These are phyloP conservation scores for Apus apus DNA, from an alignment of 2,113 vertebrate species.

Conservation along the genomic window DNA sequence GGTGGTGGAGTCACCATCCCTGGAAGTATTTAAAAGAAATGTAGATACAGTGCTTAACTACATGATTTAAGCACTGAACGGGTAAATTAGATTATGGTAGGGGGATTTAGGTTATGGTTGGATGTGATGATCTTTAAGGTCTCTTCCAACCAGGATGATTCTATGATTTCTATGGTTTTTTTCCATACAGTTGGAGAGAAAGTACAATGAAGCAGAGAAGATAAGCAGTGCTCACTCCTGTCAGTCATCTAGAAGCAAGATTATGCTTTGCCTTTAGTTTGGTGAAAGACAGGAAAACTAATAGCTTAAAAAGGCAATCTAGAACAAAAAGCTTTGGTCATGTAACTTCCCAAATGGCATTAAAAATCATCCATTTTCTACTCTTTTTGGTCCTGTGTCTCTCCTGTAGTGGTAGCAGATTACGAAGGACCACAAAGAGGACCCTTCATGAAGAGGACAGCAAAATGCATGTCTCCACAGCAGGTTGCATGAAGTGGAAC, in stretches of 20 bases:
- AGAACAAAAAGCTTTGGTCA: not conserved
- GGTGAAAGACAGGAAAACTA: not conserved
- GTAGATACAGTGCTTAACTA: no score
- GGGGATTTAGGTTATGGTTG: no score
- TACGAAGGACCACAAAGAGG: not conserved
- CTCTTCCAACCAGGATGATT: no score
- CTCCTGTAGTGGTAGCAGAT: not conserved
- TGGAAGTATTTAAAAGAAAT: no score
- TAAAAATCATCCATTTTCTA: not conserved
- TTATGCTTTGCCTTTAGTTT: not conserved
- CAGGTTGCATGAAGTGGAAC: not conserved
- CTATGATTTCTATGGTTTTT: not conserved
- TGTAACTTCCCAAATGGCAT: not conserved
- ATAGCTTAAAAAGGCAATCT: not conserved
- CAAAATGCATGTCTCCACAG: not conserved
- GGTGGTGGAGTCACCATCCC: no score
- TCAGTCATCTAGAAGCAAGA: not conserved
- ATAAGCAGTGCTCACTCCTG: not conserved
- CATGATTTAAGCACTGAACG: no score
- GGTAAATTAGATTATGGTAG: no score
- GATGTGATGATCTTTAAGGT: no score
- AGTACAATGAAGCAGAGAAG: not conserved
- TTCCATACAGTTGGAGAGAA: not conserved
- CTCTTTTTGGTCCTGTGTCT: not conserved
- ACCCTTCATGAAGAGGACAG: not conserved